Percentiles rank a stretch among this genome's conserved stretches.
Conservation (phyloP, 2,797 vertebrate genomes). For the Myoxocephalus aenaeus region DNA sequence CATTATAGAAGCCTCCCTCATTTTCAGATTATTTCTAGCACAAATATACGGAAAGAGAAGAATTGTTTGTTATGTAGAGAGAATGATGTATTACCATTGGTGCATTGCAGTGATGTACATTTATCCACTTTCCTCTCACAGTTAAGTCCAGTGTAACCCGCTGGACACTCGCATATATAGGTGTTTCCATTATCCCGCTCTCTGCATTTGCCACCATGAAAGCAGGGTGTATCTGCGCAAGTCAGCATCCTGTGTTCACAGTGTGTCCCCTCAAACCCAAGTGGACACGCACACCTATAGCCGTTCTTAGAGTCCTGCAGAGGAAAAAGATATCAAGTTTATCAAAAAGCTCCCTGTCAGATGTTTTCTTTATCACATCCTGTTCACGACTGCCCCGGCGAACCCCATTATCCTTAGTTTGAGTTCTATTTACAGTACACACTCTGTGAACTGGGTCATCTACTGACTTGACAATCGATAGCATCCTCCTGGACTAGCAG, state of each 20-base stretch:
- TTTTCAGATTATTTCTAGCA: background rate
- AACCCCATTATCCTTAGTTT: slow-evolving; percentile 69
- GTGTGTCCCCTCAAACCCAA: slow-evolving; percentile 91
- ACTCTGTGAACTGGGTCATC: slow-evolving; percentile 83
- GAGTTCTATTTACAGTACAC: slow-evolving; percentile 78
- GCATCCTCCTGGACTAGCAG: slow-evolving; percentile 81
- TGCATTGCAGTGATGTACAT: slow-evolving; percentile 93
- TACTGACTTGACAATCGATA: slow-evolving; percentile 81
- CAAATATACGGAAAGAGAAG: background rate
- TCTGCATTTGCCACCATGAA: slow-evolving; percentile 92
- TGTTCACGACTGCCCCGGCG: slow-evolving; percentile 54
- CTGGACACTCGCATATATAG: slow-evolving; percentile 92
- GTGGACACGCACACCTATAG: slow-evolving; percentile 91
- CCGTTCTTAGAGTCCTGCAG: slow-evolving; percentile 90
- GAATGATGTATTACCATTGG: slow-evolving; percentile 86
- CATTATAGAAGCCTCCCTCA: background rate
- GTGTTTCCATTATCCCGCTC: slow-evolving; percentile 88
- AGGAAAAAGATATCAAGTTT: slow-evolving; percentile 41
- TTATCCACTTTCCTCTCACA: slow-evolving; percentile 98
- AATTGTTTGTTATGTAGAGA: background rate
- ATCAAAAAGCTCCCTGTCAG: slow-evolving; percentile 51
- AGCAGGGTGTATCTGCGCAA: slow-evolving; percentile 93
- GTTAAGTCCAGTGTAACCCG: slow-evolving; percentile 95
- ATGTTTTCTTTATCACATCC: slow-evolving; percentile 66
- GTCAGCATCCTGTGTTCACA: slow-evolving; percentile 93